Evolutionary conservation across 2,113 vertebrate species (phyloP).

Genomic region (Poecile atricapillus): DNA sequence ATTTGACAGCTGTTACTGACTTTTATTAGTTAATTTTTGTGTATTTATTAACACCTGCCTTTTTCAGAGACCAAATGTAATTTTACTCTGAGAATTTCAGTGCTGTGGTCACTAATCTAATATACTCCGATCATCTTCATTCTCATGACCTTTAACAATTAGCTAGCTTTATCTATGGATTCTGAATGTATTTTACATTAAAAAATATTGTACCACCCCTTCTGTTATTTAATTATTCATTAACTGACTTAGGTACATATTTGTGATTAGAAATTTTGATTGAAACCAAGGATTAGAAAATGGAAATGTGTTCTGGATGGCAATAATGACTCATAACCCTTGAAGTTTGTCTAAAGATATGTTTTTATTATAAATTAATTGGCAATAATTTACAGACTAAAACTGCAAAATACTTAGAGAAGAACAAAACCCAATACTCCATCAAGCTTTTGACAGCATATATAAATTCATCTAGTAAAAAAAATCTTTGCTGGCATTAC

Average conservation of each 20-base stretch:
- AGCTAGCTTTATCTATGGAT: background rate
- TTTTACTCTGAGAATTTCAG: background rate
- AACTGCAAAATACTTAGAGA: background rate
- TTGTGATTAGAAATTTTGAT: background rate
- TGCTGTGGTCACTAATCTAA: background rate
- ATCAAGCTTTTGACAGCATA: background rate
- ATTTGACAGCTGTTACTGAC: background rate
- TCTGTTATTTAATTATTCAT: background rate
- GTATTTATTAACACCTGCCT: background rate
- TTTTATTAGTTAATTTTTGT: background rate
- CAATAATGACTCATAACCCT: background rate
- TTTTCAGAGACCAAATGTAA: background rate
- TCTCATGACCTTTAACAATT: background rate
- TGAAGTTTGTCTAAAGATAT: background rate
- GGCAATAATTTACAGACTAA: background rate
- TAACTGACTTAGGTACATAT: background rate
- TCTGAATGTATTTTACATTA: background rate
- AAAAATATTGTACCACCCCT: fast-evolving
- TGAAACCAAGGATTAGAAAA: background rate
- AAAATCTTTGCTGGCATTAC: background rate
- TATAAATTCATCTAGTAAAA: background rate
- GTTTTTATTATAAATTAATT: background rate
- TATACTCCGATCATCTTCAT: background rate
- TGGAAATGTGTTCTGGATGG: background rate
- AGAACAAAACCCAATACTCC: fast-evolving